Evolutionary conservation across 2,113 vertebrate species (phyloP), one percentile per base, ranked within the genome.

Genomic region (Pygoscelis adeliae): DNA sequence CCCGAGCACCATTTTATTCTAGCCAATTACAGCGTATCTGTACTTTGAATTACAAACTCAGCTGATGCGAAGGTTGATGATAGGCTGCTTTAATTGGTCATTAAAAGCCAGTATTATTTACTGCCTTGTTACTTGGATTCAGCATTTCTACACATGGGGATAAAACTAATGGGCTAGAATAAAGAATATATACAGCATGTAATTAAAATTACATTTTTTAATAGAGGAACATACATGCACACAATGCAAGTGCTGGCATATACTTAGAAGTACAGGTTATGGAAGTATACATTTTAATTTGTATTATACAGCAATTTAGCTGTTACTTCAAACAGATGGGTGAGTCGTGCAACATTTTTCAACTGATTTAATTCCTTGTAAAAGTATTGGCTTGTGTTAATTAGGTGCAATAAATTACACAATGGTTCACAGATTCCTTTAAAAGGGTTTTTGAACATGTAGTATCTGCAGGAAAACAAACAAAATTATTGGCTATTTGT

Each of bases 341-440:
- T 13, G 17, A 96, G 84, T 70, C 19, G 6, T 62, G 46, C 55
- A 95, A 91, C 71, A 83, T 79, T 95, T 95, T 95, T 29, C 93
- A 96, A 87, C 14, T 80, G 56, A 77, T 82, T 95, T 96, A 96
- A 95, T 97, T 95, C 92, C 71, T 91, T 97, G 81, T 96, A 92
- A 94, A 92, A 92, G 89, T 92, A 97, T 93, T 87, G 87, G 91
- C 76, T 92, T 89, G 36, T 88, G 85, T 97, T 96, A 97, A 96
- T 95, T 96, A 93, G 89, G 62, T 87, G 50, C 88, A 97, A 63
- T 90, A 95, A 94, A 97, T 96, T 91, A 93, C 66, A 95, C n/a
- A 67, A 20, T 40, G 56, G 59, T 69, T 92, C 74, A 88, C 42
- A 87, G 59, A 89, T 87, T 94, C 72, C 76, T 61, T 85, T 89